Conservation (phyloP, 1,140 invertebrate species). For the Drosophila ananassae region DNA sequence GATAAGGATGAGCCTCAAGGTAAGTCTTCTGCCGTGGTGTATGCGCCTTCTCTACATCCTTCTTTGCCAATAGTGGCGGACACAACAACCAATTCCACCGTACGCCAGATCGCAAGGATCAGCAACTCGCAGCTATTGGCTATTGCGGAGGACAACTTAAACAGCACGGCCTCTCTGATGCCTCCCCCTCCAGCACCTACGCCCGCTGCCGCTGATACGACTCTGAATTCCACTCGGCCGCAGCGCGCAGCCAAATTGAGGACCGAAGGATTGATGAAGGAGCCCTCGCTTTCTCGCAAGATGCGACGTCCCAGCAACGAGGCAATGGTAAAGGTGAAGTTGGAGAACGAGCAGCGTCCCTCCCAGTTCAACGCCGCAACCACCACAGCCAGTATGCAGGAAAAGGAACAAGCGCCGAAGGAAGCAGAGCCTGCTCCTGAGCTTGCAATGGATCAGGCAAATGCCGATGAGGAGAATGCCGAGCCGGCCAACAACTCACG, state of each 20-base stretch:
- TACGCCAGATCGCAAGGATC: conserved; percentile 26
- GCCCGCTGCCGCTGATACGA: conserved; percentile 43
- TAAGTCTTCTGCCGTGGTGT: conserved; percentile 5
- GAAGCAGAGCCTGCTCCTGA: conserved; percentile 1
- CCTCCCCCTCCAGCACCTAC: conserved; percentile 65
- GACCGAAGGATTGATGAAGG: conserved; percentile 67
- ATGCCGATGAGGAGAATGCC: conserved; percentile 9
- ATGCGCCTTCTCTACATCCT: background rate
- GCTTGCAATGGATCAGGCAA: background rate
- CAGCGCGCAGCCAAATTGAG: conserved; percentile 72
- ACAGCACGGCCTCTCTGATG: conserved; percentile 61
- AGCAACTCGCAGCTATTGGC: conserved; percentile 72
- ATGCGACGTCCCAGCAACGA: conserved; percentile 61
- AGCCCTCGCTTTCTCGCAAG: conserved; percentile 50
- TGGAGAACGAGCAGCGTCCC: conserved; percentile 66
- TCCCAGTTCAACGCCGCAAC: conserved; percentile 53
- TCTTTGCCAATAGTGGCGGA: background rate
- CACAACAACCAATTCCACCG: conserved; percentile 7
- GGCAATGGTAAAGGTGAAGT: conserved; percentile 48
- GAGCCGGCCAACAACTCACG: background rate
- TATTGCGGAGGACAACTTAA: conserved; percentile 43
- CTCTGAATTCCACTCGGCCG: conserved; percentile 52
- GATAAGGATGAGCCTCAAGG: conserved; percentile 49
- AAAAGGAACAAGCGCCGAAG: background rate
- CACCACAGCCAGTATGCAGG: background rate